Evolutionary conservation across 2,888 invertebrate species (phyloP), one percentile per base, ranked within the genome.

Genomic region (Criorhina ranunculi): DNA sequence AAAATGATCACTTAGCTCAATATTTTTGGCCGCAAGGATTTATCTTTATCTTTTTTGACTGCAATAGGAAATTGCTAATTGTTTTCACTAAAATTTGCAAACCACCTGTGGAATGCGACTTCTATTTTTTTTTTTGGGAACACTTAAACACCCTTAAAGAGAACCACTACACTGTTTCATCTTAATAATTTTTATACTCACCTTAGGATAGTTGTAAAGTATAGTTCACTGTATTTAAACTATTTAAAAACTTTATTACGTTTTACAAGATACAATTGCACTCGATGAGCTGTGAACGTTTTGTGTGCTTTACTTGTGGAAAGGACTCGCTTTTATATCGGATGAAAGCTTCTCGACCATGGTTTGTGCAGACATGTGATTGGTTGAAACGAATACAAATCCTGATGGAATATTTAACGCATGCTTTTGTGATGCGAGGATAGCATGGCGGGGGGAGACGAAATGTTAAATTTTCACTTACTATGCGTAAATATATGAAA

Each of bases 241-340:
- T 44, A 46, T 62, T 55, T 59, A 37, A 35, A 35, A 79, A 17
- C 53, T 11, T 60, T 49, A 11, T 24, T 44, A 17, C 33, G 51
- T 44, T 19, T 35, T 29, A 9, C 60, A 12, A 40, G 57, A 77
- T 70, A 86, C 79, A 51, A 81, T 64, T 79, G 83, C 87, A 87
- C 87, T 86, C 86, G 85, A 75, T 67, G 85, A 87, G 69, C 24
- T 79, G 69, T 64, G 77, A 76, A 87, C 70, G 80, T 78, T 73
- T 87, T 87, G 87, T 87, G 87, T 87, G 78, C 78, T 69, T 69
- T 73, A 35, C 55, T 69, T 35, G 37, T 15, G 44, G 17, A 55
- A 72, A 79, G 72, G 81, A 82, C 79, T 72, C 40, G 78, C 86
- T 87, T 87, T 87, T 87, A 87, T 87, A 87, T 81, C 66, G 66